Percentiles rank a stretch among this genome's conserved stretches.
phyloP scores from a whole-genome alignment of 2,113 vertebrate genomes.

The Rostratula benghalensis region DNA sequence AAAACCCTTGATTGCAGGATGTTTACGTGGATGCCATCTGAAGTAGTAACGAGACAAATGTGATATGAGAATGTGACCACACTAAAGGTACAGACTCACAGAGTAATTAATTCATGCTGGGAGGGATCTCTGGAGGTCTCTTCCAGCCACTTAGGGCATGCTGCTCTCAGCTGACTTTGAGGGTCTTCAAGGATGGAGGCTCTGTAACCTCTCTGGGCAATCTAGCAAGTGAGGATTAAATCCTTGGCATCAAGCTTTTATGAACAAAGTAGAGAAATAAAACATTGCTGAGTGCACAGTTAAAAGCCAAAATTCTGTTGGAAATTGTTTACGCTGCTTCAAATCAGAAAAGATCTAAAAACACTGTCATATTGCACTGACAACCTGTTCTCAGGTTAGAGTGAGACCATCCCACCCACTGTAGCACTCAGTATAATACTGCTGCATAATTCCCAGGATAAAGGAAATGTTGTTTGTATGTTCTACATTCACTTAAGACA shows the following conservation, averaged over 20 bases:
- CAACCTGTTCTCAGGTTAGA: not conserved
- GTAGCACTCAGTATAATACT: not conserved
- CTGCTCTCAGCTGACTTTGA: not conserved
- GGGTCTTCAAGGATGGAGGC: not conserved
- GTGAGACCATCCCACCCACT: not conserved
- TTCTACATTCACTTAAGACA: not conserved
- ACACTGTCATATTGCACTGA: not conserved
- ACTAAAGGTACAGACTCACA: not conserved
- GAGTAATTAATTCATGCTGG: not conserved
- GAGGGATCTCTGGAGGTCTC: not conserved
- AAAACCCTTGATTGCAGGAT: not conserved
- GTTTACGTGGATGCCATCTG: not conserved
- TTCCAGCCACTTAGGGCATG: not conserved
- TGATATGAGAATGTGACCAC: not conserved
- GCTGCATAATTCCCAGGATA: not conserved
- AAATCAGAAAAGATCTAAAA: not conserved
- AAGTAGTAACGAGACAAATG: not conserved
- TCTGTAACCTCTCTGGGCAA: not conserved
- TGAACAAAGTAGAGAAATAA: not conserved
- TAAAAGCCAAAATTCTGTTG: not conserved
- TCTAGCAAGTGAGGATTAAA: not conserved
- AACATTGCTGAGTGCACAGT: not conserved
- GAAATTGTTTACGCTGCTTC: not conserved
- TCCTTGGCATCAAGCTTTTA: not conserved
- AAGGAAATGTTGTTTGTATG: not conserved